Evolutionary conservation across 2,888 invertebrate species (phyloP).

Genomic region (Synanthedon vespiformis): DNA sequence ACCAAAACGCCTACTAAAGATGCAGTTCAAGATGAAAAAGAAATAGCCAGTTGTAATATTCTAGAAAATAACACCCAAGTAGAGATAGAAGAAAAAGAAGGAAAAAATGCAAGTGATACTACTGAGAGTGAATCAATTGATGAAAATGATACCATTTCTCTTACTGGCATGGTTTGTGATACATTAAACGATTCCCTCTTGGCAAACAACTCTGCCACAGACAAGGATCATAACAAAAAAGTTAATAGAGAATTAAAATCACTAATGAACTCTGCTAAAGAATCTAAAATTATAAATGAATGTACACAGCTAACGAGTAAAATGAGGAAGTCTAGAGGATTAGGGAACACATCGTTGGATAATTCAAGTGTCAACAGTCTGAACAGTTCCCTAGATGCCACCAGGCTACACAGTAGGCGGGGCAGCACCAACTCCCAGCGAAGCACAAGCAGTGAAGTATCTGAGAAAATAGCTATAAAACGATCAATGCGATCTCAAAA

Average conservation of each 20-base stretch:
- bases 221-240: conserved; percentile 50
- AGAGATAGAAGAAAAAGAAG: background rate
- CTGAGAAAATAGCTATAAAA: conserved; percentile 37
- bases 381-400: conserved; percentile 45
- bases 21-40: too few relatives aligned
- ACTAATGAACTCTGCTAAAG: conserved; percentile 75
- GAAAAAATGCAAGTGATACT: background rate
- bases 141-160: background rate
- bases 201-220: conserved; percentile 26
- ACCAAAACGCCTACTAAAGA: too few relatives aligned
- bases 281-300: conserved; percentile 75
- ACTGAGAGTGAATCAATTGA: background rate
- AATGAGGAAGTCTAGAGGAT: conserved; percentile 48
- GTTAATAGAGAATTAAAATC: conserved; percentile 73
- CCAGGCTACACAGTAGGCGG: conserved; percentile 36
- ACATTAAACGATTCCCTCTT: conserved; percentile 36
- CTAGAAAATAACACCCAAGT: too few relatives aligned
- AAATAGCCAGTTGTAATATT: too few relatives aligned
- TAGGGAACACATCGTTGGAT: conserved; percentile 39
- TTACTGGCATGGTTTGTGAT: background rate
- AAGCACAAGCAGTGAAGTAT: conserved; percentile 48
- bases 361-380: conserved; percentile 42
- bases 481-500: conserved; percentile 74
- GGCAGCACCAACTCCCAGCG: conserved; percentile 43
- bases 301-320: conserved; percentile 67